Conservation (phyloP, 2,888 invertebrate genomes). For the Phaonia tiefii region DNA sequence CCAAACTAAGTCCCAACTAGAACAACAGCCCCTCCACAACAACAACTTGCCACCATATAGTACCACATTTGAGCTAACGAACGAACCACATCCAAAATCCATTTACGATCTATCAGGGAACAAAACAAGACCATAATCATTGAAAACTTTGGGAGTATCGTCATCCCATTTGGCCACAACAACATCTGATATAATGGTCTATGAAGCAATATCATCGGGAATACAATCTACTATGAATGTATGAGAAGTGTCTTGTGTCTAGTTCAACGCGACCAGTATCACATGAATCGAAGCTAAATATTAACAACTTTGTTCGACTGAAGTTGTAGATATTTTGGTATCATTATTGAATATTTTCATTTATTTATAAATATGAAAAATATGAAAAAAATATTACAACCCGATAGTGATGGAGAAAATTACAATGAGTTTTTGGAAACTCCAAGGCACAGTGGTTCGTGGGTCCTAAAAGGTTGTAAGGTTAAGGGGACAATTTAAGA, state of each 20-base stretch:
- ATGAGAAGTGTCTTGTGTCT: conserved; percentile 21
- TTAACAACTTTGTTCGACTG: not conserved
- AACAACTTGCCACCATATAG: not conserved
- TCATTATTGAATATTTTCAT: conserved; percentile 6
- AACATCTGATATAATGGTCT: conserved; percentile 23
- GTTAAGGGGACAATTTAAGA: no score
- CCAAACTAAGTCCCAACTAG: not conserved
- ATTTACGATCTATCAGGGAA: conserved; percentile 21
- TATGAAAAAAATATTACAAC: no score
- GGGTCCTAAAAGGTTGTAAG: no score
- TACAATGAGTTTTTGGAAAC: not conserved
- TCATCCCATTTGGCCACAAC: conserved; percentile 17
- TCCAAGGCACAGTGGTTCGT: not conserved
- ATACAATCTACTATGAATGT: no score
- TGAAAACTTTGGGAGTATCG: conserved; percentile 30
- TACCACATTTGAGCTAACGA: not conserved
- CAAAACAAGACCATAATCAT: conserved; percentile 26
- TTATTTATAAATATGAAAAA: not conserved
- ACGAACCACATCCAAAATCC: conserved; percentile 22
- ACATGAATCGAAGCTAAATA: conserved; percentile 1
- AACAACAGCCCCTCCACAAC: not conserved
- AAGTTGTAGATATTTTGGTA: conserved; percentile 22
- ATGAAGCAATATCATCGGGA: conserved; percentile 38
- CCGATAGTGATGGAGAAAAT: not conserved
- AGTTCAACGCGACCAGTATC: conserved; percentile 33